phyloP scores from a whole-genome alignment of 1,140 invertebrate genomes.

The Rhizoglyphus robini region DNA sequence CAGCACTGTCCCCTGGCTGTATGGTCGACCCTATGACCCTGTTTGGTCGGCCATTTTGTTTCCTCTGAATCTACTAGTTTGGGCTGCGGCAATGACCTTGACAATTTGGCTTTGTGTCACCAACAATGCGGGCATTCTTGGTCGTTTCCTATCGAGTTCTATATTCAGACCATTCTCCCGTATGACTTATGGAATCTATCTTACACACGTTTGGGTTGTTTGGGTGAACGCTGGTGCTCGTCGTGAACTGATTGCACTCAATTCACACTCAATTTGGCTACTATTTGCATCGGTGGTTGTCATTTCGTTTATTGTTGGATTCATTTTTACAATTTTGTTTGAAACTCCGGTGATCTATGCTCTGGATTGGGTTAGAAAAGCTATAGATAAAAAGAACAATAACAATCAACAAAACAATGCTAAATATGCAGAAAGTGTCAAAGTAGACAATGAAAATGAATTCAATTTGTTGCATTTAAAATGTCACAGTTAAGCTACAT shows the following conservation, averaged over 20 bases:
- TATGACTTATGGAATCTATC: conserved; percentile 25
- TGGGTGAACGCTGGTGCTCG: neutral
- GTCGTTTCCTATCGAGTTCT: conserved; percentile 23
- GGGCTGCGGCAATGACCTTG: conserved; percentile 27
- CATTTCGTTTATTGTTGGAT: conserved; percentile 1
- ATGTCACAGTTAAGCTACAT: no score
- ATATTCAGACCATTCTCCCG: conserved; percentile 23
- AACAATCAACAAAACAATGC: no score
- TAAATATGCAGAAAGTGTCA: no score
- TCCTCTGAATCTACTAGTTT: conserved; percentile 24
- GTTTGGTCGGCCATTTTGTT: neutral
- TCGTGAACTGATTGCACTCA: neutral
- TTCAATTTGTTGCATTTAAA: no score
- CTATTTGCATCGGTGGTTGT: neutral
- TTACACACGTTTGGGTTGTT: conserved; percentile 22
- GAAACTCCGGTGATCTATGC: neutral
- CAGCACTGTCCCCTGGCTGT: conserved; percentile 5
- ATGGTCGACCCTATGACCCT: conserved; percentile 3
- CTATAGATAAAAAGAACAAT: no score
- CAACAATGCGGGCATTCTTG: conserved; percentile 25
- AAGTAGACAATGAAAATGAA: no score
- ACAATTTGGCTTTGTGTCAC: conserved; percentile 25
- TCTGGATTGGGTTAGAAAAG: neutral
- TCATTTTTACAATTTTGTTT: conserved; percentile 7
- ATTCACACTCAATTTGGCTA: neutral